Percentiles rank a stretch among this genome's conserved stretches.
Evolutionary conservation across 2,888 invertebrate species (phyloP).

Genomic region (Drosophila kokeensis): DNA sequence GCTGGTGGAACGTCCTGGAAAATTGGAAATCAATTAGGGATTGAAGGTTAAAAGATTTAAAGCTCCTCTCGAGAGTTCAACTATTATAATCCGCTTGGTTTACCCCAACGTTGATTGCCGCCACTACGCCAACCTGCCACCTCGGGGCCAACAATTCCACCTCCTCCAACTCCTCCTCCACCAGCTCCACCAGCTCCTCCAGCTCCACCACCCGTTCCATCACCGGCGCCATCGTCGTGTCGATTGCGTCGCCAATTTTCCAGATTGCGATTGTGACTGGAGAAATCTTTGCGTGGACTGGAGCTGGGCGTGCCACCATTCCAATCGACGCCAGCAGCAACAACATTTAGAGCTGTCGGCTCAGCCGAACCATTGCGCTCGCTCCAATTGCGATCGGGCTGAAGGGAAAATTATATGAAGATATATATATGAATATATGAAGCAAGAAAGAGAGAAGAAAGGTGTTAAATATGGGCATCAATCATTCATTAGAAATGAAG

Average conservation of each 20-base stretch:
- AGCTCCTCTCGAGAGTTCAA: not conserved
- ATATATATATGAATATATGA: no score
- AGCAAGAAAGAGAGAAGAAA: not conserved
- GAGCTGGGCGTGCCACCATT: slow-evolving; percentile 82
- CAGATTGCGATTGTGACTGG: slow-evolving; percentile 79
- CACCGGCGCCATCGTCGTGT: slow-evolving; percentile 79
- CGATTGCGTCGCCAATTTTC: slow-evolving; percentile 84
- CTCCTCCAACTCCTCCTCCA: slow-evolving; percentile 25
- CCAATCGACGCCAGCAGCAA: slow-evolving; percentile 71
- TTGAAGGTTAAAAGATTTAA: not conserved
- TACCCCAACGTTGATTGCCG: slow-evolving; percentile 81
- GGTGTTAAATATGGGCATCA: not conserved
- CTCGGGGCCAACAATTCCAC: slow-evolving; percentile 44
- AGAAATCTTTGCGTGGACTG: slow-evolving; percentile 84
- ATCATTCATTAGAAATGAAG: not conserved
- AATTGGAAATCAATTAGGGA: not conserved
- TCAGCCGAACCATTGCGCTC: slow-evolving; percentile 83
- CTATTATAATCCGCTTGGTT: slow-evolving; percentile 11
- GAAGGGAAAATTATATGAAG: not conserved
- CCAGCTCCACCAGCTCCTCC: slow-evolving; percentile 18
- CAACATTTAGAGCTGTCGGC: slow-evolving; percentile 13
- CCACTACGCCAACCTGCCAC: slow-evolving; percentile 72
- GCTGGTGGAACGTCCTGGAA: slow-evolving; percentile 83
- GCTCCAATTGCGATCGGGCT: slow-evolving; percentile 83
- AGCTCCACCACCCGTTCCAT: slow-evolving; percentile 39